Conservation (phyloP, 2,113 vertebrate species). For the Oryzias woworae region DNA sequence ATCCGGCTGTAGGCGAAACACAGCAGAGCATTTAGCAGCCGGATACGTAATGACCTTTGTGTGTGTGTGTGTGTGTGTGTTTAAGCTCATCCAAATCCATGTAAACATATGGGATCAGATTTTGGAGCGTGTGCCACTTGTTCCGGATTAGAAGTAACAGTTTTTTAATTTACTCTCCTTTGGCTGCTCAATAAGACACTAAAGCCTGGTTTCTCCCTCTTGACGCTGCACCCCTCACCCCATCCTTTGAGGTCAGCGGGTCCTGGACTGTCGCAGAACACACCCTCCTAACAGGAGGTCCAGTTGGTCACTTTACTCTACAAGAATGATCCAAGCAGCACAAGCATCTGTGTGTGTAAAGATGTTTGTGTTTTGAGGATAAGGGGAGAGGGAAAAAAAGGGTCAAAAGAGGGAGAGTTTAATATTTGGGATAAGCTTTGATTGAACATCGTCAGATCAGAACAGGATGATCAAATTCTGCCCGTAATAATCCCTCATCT, state of each 20-base stretch:
- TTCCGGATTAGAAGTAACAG: slow-evolving; percentile 69
- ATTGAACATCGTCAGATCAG: slow-evolving; percentile 75
- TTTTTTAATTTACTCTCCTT: slow-evolving; percentile 73
- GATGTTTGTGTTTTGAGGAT: slow-evolving; percentile 37
- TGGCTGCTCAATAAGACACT: slow-evolving; percentile 52
- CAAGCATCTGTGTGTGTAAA: slow-evolving; percentile 24
- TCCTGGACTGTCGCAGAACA: slow-evolving; percentile 57
- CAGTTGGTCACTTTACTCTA: slow-evolving; percentile 68
- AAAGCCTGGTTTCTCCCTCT: slow-evolving; percentile 25
- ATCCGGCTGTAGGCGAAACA: slow-evolving; percentile 49
- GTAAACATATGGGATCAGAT: slow-evolving; percentile 68
- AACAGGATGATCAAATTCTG: slow-evolving; percentile 71
- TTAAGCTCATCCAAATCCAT: slow-evolving; percentile 58
- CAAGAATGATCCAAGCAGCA: slow-evolving; percentile 37
- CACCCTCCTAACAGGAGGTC: slow-evolving; percentile 40
- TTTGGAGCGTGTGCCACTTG: slow-evolving; percentile 68
- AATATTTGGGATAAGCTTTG: slow-evolving; percentile 75
- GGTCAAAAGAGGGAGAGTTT: slow-evolving; percentile 70
- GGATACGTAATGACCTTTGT: slow-evolving; percentile 18
- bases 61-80: slow-evolving; percentile 26
- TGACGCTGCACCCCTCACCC: background rate
- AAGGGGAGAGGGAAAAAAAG: slow-evolving; percentile 9
- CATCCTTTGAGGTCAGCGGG: slow-evolving; percentile 48
- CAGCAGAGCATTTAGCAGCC: slow-evolving; percentile 42
- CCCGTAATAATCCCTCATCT: slow-evolving; percentile 71